These are phyloP conservation scores for Galerucella pusilla DNA, from an alignment of 2,888 invertebrate species.

Conservation along the genomic window DNA sequence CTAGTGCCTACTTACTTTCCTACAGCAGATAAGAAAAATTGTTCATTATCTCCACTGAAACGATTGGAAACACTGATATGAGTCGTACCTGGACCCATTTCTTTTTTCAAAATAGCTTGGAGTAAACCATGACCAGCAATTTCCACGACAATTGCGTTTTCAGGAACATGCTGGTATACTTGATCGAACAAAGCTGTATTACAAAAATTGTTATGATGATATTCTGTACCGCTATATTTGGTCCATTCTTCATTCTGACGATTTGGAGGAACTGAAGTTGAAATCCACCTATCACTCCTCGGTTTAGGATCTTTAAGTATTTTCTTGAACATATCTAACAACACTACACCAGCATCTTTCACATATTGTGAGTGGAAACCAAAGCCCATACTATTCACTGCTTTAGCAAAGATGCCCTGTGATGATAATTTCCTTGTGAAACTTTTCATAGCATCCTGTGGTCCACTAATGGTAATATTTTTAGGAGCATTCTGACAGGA, in stretches of 20 bases:
- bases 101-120: slow-evolving; percentile 82
- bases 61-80: slow-evolving; percentile 78
- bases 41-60: slow-evolving; percentile 71
- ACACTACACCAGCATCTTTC: slow-evolving; percentile 69
- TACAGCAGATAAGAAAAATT: slow-evolving; percentile 59
- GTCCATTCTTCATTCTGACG: slow-evolving; percentile 77
- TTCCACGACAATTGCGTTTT: slow-evolving; percentile 83
- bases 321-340: slow-evolving; percentile 73
- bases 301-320: slow-evolving; percentile 74
- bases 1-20: slow-evolving; percentile 43
- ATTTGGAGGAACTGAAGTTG: slow-evolving; percentile 71
- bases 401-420: slow-evolving; percentile 79
- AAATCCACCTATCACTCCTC: slow-evolving; percentile 83
- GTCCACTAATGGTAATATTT: slow-evolving; percentile 92
- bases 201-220: slow-evolving; percentile 87
- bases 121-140: slow-evolving; percentile 87
- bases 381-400: slow-evolving; percentile 82
- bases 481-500: slow-evolving; percentile 90
- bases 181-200: slow-evolving; percentile 77
- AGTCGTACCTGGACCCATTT: slow-evolving; percentile 72
- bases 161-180: slow-evolving; percentile 78
- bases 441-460: slow-evolving; percentile 73
- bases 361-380: slow-evolving; percentile 88
- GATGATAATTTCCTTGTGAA: slow-evolving; percentile 75
- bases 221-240: slow-evolving; percentile 78